These are phyloP conservation scores for Grus americana DNA, from an alignment of 2,113 vertebrate genomes.

Conservation along the genomic window DNA sequence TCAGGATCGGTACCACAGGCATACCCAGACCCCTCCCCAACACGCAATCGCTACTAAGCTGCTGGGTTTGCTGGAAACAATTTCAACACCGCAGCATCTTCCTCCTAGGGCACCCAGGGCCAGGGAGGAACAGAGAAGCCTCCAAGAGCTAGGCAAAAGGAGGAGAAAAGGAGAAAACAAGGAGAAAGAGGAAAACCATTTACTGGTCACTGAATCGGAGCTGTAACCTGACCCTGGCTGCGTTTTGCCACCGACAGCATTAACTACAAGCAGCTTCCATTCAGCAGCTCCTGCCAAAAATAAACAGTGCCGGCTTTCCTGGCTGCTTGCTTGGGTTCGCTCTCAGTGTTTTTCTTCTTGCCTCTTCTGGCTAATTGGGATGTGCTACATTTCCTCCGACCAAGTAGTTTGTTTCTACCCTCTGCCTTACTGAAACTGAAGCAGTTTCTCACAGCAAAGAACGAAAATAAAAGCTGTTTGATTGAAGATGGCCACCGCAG, in stretches of 20 bases:
- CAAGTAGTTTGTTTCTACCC: conserved; percentile 14
- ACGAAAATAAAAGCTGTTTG: conserved; percentile 2
- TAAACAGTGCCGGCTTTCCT: conserved; percentile 56
- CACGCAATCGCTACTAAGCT: accelerated
- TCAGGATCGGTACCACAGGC: not conserved
- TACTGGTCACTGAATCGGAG: conserved; percentile 27
- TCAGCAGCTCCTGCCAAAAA: conserved; percentile 70
- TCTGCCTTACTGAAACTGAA: not conserved
- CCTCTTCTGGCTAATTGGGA: conserved; percentile 41
- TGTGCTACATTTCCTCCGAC: not conserved
- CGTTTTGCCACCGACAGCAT: conserved; percentile 48
- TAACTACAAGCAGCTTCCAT: conserved; percentile 67
- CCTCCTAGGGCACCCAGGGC: not conserved
- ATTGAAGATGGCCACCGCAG: not conserved
- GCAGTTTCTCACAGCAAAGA: not conserved
- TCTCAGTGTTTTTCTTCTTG: conserved; percentile 37
- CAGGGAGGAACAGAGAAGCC: not conserved
- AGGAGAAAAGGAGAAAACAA: not conserved
- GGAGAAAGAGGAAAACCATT: conserved; percentile 3
- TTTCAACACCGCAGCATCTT: not conserved
- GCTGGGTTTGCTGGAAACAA: not conserved
- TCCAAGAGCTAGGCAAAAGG: not conserved
- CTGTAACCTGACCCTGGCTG: conserved; percentile 61
- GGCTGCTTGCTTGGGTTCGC: conserved; percentile 46
- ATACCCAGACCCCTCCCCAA: accelerated